Conservation (phyloP, 2,113 vertebrate genomes). For the Cettia cetti region DNA sequence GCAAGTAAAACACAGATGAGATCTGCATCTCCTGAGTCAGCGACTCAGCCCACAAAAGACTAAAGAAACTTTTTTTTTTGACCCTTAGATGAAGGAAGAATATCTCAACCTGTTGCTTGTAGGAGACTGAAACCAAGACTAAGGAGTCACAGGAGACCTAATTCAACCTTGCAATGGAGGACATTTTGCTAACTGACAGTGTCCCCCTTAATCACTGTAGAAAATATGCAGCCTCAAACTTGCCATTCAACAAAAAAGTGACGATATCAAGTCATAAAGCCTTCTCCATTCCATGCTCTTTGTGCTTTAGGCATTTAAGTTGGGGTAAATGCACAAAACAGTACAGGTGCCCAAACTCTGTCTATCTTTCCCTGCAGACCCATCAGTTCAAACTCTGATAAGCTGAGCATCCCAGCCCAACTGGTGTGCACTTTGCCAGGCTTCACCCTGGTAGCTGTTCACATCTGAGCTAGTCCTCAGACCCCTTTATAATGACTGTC, state of each 20-base stretch:
- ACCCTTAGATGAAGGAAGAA: not conserved
- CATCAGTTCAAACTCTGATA: not conserved
- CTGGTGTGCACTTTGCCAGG: not conserved
- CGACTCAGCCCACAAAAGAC: not conserved
- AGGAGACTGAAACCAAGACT: not conserved
- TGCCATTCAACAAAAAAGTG: not conserved
- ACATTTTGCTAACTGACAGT: not conserved
- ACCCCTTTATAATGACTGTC: not conserved
- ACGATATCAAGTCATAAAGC: not conserved
- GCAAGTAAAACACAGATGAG: not conserved
- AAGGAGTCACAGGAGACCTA: not conserved
- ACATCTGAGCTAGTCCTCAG: not conserved
- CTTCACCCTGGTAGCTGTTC: not conserved
- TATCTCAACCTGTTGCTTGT: not conserved
- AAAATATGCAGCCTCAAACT: not conserved
- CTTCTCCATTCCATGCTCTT: not conserved
- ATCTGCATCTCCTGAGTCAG: not conserved
- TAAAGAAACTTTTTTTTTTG: not conserved
- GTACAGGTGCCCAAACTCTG: not conserved
- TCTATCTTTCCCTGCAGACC: not conserved
- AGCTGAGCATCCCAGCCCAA: not conserved
- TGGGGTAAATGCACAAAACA: not conserved
- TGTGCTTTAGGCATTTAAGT: not conserved
- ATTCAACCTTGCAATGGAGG: not conserved
- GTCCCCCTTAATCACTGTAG: not conserved